Evolutionary conservation across 2,797 vertebrate species (phyloP), one percentile per base, ranked within the genome.

Genomic region (Varecia variegata): DNA sequence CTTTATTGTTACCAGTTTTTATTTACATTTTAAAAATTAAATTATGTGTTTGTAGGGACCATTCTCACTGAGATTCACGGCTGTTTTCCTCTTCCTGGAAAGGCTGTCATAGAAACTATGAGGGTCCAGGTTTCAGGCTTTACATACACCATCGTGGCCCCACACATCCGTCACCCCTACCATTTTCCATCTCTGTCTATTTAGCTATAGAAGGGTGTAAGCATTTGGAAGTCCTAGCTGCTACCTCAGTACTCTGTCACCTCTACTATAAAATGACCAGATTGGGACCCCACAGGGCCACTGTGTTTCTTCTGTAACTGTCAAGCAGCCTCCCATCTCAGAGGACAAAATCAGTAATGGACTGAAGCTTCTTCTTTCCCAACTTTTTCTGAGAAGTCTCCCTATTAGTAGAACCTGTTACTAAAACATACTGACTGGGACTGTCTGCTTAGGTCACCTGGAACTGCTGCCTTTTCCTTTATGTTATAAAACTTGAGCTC

Each of bases 21-120:
- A 79, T 82, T 92, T 88, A 68, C 60, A 70, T 90, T 62, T 70
- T 43, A 7, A 77, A 79, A 56, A 86, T 92, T 79, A 92, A 81
- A 21, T 83, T 54, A 5, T 3, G 2, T 47, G n/a, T 90, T 73
- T 84, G 6, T 74, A 32, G 45, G 15, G 15, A 67, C 60, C 14
- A 23, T 77, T 21, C 38, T 94, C 47, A 86, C 0, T 82, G 62
- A 40, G 43, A 81, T 45, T 70, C 38, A 47, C 3, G 2, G 27
- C 43, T 25, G 14, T 80, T 90, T 32, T n/a, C 88, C 47, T 92
- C 76, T 43, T 93, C 71, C 45, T 82, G 58, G 68, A 82, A 73
- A 93, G 50, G 23, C 80, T 68, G 0, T 68, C n/a, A 21, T 91
- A 15, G 81, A 95, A 84, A 56, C 40, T 67, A 35, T 74, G 60